Base-by-base conservation (phyloP, 2,888 invertebrate genomes). In the Myopa tessellatipennis region DNA sequence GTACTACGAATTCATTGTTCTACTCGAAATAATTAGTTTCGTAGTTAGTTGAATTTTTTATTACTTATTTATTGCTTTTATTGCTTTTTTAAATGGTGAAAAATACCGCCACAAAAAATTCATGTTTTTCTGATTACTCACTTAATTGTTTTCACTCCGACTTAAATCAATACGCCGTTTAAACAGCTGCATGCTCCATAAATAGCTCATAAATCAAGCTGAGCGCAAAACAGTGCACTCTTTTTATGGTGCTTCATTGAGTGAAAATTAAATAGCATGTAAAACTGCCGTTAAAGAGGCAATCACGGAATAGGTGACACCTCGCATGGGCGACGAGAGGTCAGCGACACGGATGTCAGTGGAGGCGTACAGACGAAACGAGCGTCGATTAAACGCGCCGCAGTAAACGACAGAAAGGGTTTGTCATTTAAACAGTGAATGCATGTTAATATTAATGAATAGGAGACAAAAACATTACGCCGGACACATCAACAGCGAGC, bases 221-320 rank as follows among this genome's bases (percentile, higher is more conserved):
- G 36, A 45, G 10, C 63, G 63, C 36, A 14, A 12, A 45, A 45
- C 7, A 45, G 45, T 45, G 45, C 45, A 4, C 36, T 63, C 26
- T 63, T 63, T 36, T 63, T 36, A 63, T 36, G 36, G 36, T 36
- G 26, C 63, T 36, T 63, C 63, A 34, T 34, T 63, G 36, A 63
- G 34, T 63, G 36, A 36, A 63, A 63, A 36, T 63, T 34, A 63
- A 63, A 63, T 63, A 63, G 63, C 69, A 50, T 69, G 45, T n/a
- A 50, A 69, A 45, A 26, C 26, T 18, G 50, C 50, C 50, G 50
- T 69, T 69, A 69, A 69, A 69, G 18, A n/a, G 36, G 40, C n/a
- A 40, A n/a, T 18, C 69, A 69, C 69, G 69, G 8, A 50, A 69
- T 50, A n/a, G 45, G 50, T 26, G 69, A 50, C 69, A 69, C 69